Percentiles rank a stretch among this genome's conserved stretches.
phyloP scores from a whole-genome alignment of 2,888 invertebrate species.

The Scaptomyza reducta region DNA sequence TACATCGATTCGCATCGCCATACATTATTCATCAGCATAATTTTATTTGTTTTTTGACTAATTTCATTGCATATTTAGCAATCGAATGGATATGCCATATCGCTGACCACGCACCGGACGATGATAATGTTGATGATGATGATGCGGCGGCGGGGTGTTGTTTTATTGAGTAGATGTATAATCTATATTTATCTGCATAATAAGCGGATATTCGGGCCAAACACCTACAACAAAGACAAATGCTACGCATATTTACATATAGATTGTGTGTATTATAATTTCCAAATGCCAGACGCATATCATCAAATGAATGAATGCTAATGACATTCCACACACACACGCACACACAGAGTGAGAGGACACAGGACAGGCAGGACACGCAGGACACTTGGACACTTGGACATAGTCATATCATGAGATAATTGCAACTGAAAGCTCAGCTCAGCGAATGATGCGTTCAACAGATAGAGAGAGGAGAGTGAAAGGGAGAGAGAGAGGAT shows the following conservation, averaged over 20 bases:
- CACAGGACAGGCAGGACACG: not conserved
- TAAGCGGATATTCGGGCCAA: constrained; percentile 53
- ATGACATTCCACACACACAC: constrained; percentile 46
- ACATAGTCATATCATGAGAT: constrained; percentile 39
- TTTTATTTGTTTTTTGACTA: constrained; percentile 18
- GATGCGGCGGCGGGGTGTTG: not conserved
- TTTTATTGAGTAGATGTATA: constrained; percentile 17
- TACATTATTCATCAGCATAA: not conserved
- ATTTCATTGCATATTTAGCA: constrained; percentile 31
- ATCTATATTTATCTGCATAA: constrained; percentile 52
- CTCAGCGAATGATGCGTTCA: not conserved
- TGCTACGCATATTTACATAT: constrained; percentile 49
- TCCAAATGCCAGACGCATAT: constrained; percentile 55
- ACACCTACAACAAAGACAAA: constrained; percentile 20
- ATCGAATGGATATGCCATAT: constrained; percentile 37
- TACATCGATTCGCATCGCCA: no score
- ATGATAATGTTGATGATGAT: not conserved
- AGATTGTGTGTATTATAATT: constrained; percentile 61
- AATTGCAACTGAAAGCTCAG: constrained; percentile 46
- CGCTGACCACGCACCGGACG: constrained; percentile 8
- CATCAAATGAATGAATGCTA: constrained; percentile 59
- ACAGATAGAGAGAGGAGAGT: not conserved
- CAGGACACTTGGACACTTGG: not conserved
- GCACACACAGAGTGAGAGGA: not conserved
- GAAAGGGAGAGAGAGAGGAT: no score